Percentiles rank a stretch among this genome's conserved stretches.
phyloP scores from a whole-genome alignment of 2,888 invertebrate species.

The Tetranychus truncatus region DNA sequence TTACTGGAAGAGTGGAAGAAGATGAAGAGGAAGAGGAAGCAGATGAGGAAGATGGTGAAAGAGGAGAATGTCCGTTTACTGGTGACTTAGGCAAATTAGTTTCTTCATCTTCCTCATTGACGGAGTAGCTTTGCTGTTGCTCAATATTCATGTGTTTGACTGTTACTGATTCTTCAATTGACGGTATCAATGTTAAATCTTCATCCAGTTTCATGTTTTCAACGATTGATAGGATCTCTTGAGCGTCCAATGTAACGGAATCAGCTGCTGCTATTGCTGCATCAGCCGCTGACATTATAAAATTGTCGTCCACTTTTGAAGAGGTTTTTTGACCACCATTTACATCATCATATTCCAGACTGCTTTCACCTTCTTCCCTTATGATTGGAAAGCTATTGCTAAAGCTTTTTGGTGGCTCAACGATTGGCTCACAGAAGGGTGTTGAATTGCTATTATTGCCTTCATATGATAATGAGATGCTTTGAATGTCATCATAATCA shows the following conservation, averaged over 20 bases:
- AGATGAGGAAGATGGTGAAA: background rate
- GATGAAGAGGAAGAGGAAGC: background rate
- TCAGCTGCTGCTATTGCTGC: background rate
- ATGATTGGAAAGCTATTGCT: background rate
- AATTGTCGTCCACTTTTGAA: background rate
- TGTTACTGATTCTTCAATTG: background rate
- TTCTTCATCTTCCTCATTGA: background rate
- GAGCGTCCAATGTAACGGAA: background rate
- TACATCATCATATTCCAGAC: background rate
- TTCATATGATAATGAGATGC: conserved; percentile 4
- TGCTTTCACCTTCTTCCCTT: background rate
- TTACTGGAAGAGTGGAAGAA: background rate
- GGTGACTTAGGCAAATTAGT: background rate
- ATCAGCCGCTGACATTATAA: background rate
- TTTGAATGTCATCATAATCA: conserved; percentile 16
- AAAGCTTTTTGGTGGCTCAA: conserved; percentile 11
- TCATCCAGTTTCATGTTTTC: background rate
- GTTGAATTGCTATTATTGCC: background rate
- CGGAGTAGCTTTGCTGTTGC: background rate
- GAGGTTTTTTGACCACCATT: background rate
- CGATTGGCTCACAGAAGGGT: conserved; percentile 5
- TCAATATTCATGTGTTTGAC: background rate
- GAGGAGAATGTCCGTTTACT: background rate
- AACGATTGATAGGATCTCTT: background rate
- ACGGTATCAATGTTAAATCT: background rate